These are phyloP conservation scores for Hydraecia micacea DNA, from an alignment of 2,888 invertebrate genomes.

Conservation along the genomic window DNA sequence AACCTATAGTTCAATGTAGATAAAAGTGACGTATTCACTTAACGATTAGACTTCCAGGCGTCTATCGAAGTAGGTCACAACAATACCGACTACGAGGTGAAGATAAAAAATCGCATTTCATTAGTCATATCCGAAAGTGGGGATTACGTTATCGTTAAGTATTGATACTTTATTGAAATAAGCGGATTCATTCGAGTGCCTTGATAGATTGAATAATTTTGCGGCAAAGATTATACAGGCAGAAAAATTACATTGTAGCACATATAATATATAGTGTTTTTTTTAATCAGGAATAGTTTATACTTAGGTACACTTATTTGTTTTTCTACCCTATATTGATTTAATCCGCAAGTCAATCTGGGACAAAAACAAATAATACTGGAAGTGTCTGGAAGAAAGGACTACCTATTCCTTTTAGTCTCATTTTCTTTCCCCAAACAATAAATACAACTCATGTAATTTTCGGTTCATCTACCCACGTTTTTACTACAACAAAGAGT, in stretches of 20 bases:
- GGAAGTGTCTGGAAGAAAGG: background rate
- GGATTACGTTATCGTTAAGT: slow-evolving; percentile 45
- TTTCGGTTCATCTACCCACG: background rate
- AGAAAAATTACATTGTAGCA: background rate
- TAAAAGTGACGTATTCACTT: slow-evolving; percentile 23
- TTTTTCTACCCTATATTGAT: too few species aligned
- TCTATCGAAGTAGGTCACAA: slow-evolving; percentile 45
- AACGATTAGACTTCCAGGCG: slow-evolving; percentile 30
- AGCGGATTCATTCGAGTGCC: slow-evolving; percentile 31
- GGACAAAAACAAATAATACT: background rate
- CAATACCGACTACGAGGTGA: background rate
- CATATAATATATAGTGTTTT: background rate
- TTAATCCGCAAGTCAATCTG: background rate
- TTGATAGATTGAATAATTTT: slow-evolving; percentile 17
- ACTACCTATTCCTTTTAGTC: background rate
- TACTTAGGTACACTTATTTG: background rate
- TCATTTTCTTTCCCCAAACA: slow-evolving; percentile 1
- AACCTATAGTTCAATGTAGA: background rate
- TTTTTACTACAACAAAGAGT: slow-evolving; percentile 1
- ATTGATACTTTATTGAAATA: slow-evolving; percentile 48
- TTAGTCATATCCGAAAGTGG: slow-evolving; percentile 32
- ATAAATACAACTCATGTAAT: background rate
- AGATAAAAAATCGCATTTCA: slow-evolving; percentile 40
- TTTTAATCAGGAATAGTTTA: background rate
- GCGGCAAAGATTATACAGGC: background rate